Base-by-base conservation (phyloP, 2,888 invertebrate species). In the Drosophila trichaetosa region DNA sequence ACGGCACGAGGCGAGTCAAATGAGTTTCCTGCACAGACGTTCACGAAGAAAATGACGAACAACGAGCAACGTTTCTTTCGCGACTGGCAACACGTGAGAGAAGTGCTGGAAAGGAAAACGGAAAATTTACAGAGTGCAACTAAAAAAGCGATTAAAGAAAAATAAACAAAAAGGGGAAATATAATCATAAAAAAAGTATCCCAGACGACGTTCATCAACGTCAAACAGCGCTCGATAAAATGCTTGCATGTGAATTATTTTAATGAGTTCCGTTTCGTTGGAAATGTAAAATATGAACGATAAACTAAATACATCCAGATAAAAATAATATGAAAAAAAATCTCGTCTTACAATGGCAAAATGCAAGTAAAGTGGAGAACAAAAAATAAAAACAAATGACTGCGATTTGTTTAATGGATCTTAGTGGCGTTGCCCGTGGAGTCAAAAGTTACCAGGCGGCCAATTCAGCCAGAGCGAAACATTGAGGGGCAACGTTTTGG, bases 161-260 rank as follows among this genome's bases (percentile, higher is more conserved):
- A 67, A 60, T 67, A 84, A 81, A 74, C 65, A 64, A 59, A 62
- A 79, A 68, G 54, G 38, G 62, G 65, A 70, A 72, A 75, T 64
- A 73, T 61, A 68, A 72, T 63, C 77, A 82, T 70, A 73, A 76
- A 79, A 70, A 68, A 78, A 66, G 69, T 62, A 58, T 65, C 49
- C 83, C 86, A 83, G 86, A 86, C 87, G 82, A 56, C 84, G 87
- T 89, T 87, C 84, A 89, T 85, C 89, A 89, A 89, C 84, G 89
- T 89, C 84, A 84, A 87, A 79, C 76, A 59, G 59, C 90, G 90
- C 87, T 87, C 86, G 88, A 87, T 87, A 81, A 83, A 89, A 75
- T 77, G 86, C 90, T 87, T 87, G 86, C 86, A 87, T 87, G 86
- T 89, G 86, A 87, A 87, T 87, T 87, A 87, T 89, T 87, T 87